Conservation (phyloP, 2,797 vertebrate species). For the Hyperoplus lanceolatus region DNA sequence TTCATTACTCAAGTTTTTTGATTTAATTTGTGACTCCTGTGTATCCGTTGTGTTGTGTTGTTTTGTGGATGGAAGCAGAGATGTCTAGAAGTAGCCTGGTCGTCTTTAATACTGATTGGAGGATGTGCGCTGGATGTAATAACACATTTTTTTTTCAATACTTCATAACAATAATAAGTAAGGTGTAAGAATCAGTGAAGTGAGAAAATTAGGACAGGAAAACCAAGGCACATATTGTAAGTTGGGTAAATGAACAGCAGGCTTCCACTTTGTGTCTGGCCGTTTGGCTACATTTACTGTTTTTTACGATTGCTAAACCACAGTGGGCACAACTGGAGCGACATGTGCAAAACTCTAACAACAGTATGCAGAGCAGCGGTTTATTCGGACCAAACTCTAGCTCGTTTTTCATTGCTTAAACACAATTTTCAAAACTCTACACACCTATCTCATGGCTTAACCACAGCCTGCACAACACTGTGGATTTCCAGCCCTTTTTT, state of each 20-base stretch:
- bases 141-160: not conserved
- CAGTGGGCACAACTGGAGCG: too few relatives aligned
- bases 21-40: conserved; percentile 32
- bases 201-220: conserved; percentile 2
- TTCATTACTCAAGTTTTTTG: conserved; percentile 30
- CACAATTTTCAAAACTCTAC: too few relatives aligned
- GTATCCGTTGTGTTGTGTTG: conserved; percentile 22
- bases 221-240: not conserved
- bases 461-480: too few relatives aligned
- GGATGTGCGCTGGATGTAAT: conserved; percentile 11
- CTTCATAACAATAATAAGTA: not conserved
- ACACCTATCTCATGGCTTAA: too few relatives aligned
- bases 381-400: too few relatives aligned
- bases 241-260: conserved; percentile 2
- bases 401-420: too few relatives aligned
- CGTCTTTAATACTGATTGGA: conserved; percentile 28
- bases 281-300: conserved; percentile 42
- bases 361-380: too few relatives aligned
- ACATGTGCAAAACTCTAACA: too few relatives aligned
- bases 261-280: conserved; percentile 28
- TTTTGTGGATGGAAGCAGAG: not conserved
- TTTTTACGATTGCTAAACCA: too few relatives aligned
- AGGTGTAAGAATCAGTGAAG: not conserved
- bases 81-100: conserved; percentile 39
- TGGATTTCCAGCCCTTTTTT: too few relatives aligned